Percentiles rank a stretch among this genome's conserved stretches.
Conservation (phyloP, 1,140 invertebrate genomes). For the Magallana angulata region DNA sequence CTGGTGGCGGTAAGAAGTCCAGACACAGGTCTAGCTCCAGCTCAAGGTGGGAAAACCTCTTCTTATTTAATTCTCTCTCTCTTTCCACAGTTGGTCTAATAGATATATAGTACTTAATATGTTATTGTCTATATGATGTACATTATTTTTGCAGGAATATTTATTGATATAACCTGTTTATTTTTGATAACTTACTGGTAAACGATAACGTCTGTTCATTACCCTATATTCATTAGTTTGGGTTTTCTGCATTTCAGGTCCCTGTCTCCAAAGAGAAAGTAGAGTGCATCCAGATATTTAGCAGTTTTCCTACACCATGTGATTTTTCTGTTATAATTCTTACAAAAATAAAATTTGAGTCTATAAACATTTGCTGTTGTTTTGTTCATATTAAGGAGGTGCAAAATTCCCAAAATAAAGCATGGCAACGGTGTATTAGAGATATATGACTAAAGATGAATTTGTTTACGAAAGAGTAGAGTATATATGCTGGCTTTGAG, state of each 20-base stretch:
- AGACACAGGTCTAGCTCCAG: constrained; percentile 73
- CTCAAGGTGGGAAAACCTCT: constrained; percentile 70
- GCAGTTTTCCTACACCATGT: neutral
- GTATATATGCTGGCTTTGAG: too few species aligned
- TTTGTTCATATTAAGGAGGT: too few species aligned
- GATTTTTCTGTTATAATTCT: constrained; percentile 7
- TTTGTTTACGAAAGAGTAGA: too few species aligned
- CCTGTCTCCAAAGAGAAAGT: neutral
- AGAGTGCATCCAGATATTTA: neutral
- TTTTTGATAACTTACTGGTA: neutral
- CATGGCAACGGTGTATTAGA: too few species aligned
- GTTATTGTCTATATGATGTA: neutral
- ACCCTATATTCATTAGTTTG: too few species aligned
- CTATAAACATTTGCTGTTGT: neutral
- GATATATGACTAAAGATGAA: too few species aligned
- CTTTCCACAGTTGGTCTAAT: too few species aligned
- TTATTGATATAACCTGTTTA: neutral
- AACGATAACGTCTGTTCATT: too few species aligned
- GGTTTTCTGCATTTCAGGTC: neutral
- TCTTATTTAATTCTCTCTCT: constrained; percentile 7
- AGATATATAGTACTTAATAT: neutral
- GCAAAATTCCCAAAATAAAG: too few species aligned
- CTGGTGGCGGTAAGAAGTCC: constrained; percentile 74
- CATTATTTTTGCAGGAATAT: neutral
- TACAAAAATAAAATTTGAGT: constrained; percentile 15